Conservation (phyloP, 2,113 vertebrate species). For the Diphyllodes magnificus region DNA sequence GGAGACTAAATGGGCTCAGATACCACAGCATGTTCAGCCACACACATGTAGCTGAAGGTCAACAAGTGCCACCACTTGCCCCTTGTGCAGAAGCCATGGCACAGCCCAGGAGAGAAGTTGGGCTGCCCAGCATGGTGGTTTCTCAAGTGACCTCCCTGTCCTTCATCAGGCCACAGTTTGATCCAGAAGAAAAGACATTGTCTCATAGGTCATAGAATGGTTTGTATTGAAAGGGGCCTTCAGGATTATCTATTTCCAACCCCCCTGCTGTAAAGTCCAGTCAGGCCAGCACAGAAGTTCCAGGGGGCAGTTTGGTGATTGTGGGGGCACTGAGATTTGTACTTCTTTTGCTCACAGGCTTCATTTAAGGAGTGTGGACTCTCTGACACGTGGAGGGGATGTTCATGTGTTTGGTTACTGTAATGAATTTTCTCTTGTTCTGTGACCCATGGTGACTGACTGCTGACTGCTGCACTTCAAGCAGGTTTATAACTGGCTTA, state of each 20-base stretch:
- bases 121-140: not conserved
- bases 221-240: not conserved
- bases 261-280: not conserved
- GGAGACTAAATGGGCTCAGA: not conserved
- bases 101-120: not conserved
- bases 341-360: not conserved
- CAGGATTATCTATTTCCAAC: not conserved
- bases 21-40: rapidly evolving
- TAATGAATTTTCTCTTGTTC: rapidly evolving
- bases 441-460: not conserved
- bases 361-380: not conserved
- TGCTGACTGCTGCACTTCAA: rapidly evolving
- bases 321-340: not conserved
- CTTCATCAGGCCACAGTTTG: not conserved
- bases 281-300: not conserved
- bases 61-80: not conserved
- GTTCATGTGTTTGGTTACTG: not conserved
- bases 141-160: not conserved
- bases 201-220: too few species aligned
- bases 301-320: not conserved
- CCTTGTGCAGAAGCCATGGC: not conserved
- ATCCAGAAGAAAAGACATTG: not conserved
- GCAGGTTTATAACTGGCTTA: not conserved
- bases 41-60: not conserved
- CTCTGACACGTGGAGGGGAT: rapidly evolving